Conservation (phyloP, 2,888 invertebrate species). For the Dynastes grantii region DNA sequence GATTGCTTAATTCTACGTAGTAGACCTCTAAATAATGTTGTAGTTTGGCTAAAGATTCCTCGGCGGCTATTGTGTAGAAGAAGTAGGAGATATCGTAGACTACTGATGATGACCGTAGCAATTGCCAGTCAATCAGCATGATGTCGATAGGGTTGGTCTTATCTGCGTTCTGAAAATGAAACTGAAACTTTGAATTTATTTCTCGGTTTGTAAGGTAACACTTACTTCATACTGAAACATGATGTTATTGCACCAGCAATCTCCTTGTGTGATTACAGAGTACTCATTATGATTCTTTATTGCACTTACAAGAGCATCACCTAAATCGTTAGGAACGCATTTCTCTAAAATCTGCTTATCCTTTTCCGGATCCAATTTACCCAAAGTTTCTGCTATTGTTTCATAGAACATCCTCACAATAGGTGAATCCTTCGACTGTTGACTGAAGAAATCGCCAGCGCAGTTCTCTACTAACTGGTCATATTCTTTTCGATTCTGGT, state of each 20-base stretch:
- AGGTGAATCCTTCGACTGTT: neutral
- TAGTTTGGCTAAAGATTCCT: constrained; percentile 27
- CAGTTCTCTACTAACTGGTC: neutral
- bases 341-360: constrained; percentile 32
- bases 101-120: constrained; percentile 34
- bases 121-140: constrained; percentile 50
- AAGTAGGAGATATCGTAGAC: constrained; percentile 47
- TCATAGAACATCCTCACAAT: neutral
- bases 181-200: neutral
- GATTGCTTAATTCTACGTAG: constrained; percentile 26
- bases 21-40: constrained; percentile 42
- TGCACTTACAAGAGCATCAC: too few relatives aligned
- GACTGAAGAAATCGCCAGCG: constrained; percentile 21
- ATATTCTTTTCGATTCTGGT: constrained; percentile 43
- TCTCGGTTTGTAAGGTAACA: neutral
- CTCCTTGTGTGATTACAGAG: constrained; percentile 50
- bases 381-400: neutral
- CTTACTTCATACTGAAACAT: constrained; percentile 56
- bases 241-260: constrained; percentile 55
- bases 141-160: constrained; percentile 35
- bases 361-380: constrained; percentile 34
- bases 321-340: neutral
- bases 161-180: constrained; percentile 24
- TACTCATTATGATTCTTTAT: constrained; percentile 44
- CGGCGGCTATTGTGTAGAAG: constrained; percentile 40